These are phyloP conservation scores for Dermolepida albohirtum DNA, from an alignment of 2,888 invertebrate genomes.

Conservation along the genomic window DNA sequence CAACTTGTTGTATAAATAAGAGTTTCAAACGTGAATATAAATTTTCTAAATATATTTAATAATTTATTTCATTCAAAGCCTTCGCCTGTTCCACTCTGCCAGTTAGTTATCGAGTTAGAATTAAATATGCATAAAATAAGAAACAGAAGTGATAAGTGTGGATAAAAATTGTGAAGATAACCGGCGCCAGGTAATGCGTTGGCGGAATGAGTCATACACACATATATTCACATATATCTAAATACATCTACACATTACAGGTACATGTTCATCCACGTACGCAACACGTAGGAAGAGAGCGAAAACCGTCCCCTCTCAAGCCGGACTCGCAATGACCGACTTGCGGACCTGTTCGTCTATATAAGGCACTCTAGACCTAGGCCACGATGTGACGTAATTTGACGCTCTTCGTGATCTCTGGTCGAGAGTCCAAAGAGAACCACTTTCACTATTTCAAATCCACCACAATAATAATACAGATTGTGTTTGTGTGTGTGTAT, in stretches of 20 bases:
- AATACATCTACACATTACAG: background rate
- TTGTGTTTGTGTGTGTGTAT: slow-evolving; percentile 1
- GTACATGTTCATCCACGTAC: slow-evolving; percentile 19
- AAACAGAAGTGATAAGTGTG: background rate
- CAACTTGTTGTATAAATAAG: too few relatives aligned
- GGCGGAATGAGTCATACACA: slow-evolving; percentile 47
- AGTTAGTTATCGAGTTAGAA: too few relatives aligned
- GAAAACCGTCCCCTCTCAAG: slow-evolving; percentile 42
- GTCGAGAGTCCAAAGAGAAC: slow-evolving; percentile 27
- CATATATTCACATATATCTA: slow-evolving; percentile 11
- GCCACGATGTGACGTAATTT: slow-evolving; percentile 51
- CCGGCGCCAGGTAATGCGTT: slow-evolving; percentile 48
- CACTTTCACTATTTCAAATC: slow-evolving; percentile 35
- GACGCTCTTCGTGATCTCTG: slow-evolving; percentile 46
- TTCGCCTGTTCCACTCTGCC: too few relatives aligned
- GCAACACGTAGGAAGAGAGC: slow-evolving; percentile 32
- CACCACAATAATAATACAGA: background rate
- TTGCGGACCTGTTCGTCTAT: slow-evolving; percentile 54
- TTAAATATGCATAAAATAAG: slow-evolving; percentile 4
- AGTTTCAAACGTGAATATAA: too few relatives aligned
- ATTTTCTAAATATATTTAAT: too few relatives aligned
- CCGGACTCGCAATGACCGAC: slow-evolving; percentile 53
- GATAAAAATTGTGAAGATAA: background rate
- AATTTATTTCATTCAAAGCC: too few relatives aligned
- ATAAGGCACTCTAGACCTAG: slow-evolving; percentile 56